phyloP scores from a whole-genome alignment of 2,113 vertebrate genomes.

The Ceyx margarethae region DNA sequence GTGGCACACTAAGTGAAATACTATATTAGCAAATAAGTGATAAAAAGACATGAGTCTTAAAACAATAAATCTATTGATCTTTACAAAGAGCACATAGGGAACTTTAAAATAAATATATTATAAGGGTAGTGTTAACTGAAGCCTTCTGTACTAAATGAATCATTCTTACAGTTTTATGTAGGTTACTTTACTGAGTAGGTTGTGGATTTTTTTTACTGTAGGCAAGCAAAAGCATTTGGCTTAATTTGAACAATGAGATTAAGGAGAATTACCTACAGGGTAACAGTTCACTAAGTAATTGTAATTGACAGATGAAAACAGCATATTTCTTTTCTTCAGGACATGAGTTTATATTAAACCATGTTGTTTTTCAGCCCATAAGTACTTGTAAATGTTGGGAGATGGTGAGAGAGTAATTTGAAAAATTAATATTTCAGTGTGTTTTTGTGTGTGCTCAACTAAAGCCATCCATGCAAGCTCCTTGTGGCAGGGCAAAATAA shows the following conservation, averaged over 20 bases:
- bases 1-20: not conserved
- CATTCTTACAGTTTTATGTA: not conserved
- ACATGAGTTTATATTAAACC: not conserved
- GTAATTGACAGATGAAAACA: conserved; percentile 30
- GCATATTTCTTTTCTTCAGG: not conserved
- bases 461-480: not conserved
- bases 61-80: not conserved
- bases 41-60: not conserved
- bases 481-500: not conserved
- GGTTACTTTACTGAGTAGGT: not conserved
- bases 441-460: not conserved
- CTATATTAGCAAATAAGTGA: not conserved
- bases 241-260: not conserved
- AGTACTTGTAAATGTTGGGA: not conserved
- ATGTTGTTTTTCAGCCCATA: not conserved
- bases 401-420: not conserved
- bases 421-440: not conserved
- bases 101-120: not conserved
- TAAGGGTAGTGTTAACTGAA: not conserved
- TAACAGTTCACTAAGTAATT: not conserved
- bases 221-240: not conserved
- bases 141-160: not conserved
- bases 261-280: not conserved
- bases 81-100: not conserved
- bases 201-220: not conserved